Evolutionary conservation across 2,888 invertebrate genomes (phyloP), one percentile per base, ranked within the genome.

Genomic region (Aquatica leii): DNA sequence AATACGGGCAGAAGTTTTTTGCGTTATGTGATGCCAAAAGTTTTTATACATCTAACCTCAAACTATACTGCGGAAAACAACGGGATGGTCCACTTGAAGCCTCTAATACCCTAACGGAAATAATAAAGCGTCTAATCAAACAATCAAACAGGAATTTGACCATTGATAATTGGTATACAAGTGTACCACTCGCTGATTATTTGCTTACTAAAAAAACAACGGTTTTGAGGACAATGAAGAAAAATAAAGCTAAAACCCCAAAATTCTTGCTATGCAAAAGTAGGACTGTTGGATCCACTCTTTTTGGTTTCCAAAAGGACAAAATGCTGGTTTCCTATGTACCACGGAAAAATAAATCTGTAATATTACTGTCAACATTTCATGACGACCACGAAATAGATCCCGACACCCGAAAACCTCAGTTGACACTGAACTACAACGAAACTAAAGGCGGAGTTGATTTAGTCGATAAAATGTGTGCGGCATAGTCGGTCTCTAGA

Each of bases 81-180:
- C 60, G 57, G 52, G 24, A 51, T 31, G 62, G 62, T 12, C 62
- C 59, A 15, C 63, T 56, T 57, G 53, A n/a, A 1, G 1, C 20
- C 20, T 50, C 50, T 11, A 60, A 60, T 53, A 35, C 64, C 15
- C 54, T 52, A 37, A 58, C 43, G 31, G 59, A 64, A 20, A 55
- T 67, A 55, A 69, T 71, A 12, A 41, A 67, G 48, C 54, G 66
- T 66, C 60, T 69, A 59, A 64, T 62, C 46, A 56, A 60, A 46
- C 46, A 64, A 20, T 57, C 68, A 20, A 62, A 66, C 59, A 49
- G 70, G 48, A 75, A 72, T 61, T 63, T 74, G 35, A 73, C 71
- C 15, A 55, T 59, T 15, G 48, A 34, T 34, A 34, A 6, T 50
- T 31, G n/a, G n/a, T n/a, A n/a, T n/a, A n/a, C n/a, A n/a, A n/a